phyloP scores from a whole-genome alignment of 1,140 invertebrate genomes.

The Drosophila parvula region DNA sequence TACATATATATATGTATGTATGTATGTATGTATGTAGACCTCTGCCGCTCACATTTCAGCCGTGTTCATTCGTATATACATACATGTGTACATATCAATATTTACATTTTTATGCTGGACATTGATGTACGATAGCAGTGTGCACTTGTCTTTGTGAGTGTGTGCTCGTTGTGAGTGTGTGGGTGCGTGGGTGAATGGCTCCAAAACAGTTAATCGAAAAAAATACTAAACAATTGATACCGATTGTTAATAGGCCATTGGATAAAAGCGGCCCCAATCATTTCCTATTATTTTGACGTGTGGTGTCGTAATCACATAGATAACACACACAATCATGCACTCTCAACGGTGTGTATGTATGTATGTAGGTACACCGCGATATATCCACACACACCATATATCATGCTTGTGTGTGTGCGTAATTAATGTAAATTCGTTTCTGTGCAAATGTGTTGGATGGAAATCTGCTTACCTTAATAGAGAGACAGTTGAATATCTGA shows the following conservation, averaged over 20 bases:
- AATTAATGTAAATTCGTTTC: slow-evolving; percentile 55
- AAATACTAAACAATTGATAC: slow-evolving; percentile 50
- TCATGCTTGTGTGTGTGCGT: slow-evolving; percentile 30
- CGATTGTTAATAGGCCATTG: slow-evolving; percentile 46
- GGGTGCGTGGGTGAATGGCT: slow-evolving; percentile 28
- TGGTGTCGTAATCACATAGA: slow-evolving; percentile 71
- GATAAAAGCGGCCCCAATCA: slow-evolving; percentile 41
- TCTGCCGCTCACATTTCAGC: slow-evolving; percentile 31
- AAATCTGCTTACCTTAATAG: slow-evolving; percentile 83
- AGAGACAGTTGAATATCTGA: slow-evolving; percentile 83
- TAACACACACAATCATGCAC: slow-evolving; percentile 31
- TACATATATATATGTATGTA: too few species aligned
- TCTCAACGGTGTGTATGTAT: slow-evolving; percentile 23
- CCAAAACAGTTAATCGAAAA: slow-evolving; percentile 33
- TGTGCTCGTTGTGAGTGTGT: not conserved
- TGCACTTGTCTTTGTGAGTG: not conserved
- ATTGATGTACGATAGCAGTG: slow-evolving; percentile 30
- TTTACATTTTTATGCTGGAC: slow-evolving; percentile 38
- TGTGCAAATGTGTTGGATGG: slow-evolving; percentile 68
- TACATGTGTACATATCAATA: slow-evolving; percentile 38
- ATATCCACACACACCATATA: slow-evolving; percentile 19
- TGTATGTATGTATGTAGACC: slow-evolving; percentile 17
- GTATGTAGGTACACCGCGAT: slow-evolving; percentile 27
- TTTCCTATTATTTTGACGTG: slow-evolving; percentile 59
- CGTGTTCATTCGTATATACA: slow-evolving; percentile 15